phyloP scores from a whole-genome alignment of 2,797 vertebrate species.

The Setipinna tenuifilis region DNA sequence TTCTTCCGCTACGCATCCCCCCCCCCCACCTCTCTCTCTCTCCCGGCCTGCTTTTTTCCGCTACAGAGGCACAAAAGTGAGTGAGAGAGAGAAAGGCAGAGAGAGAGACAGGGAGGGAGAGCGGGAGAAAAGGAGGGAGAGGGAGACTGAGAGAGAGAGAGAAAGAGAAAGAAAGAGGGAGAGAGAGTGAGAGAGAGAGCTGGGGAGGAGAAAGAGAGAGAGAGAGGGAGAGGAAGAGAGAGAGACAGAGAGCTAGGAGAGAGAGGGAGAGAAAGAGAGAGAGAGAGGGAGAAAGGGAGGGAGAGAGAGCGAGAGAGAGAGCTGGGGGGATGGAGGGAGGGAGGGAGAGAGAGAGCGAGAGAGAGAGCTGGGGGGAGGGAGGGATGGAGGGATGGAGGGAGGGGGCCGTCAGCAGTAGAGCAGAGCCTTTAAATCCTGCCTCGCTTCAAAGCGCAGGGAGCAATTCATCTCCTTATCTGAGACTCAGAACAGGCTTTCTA shows the following conservation, averaged over 20 bases:
- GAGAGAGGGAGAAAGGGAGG: not conserved
- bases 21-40: slow-evolving; percentile 56
- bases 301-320: not conserved
- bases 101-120: no score
- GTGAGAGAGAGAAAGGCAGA: not conserved
- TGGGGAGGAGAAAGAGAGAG: no score
- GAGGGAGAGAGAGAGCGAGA: not conserved
- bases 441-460: slow-evolving; percentile 82
- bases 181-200: not conserved
- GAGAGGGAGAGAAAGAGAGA: not conserved
- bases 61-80: slow-evolving; percentile 71
- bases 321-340: not conserved
- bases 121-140: no score
- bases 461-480: slow-evolving; percentile 88
- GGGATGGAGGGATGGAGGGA: not conserved
- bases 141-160: not conserved
- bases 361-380: not conserved
- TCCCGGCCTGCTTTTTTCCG: slow-evolving; percentile 60
- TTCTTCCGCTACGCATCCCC: slow-evolving; percentile 41
- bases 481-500: slow-evolving; percentile 84
- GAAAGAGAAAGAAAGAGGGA: not conserved
- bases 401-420: slow-evolving; percentile 73
- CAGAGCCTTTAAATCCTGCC: slow-evolving; percentile 83
- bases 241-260: no score
- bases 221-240: no score